These are phyloP conservation scores for Petrolisthes manimaculis DNA, from an alignment of 2,888 invertebrate species.

Conservation along the genomic window DNA sequence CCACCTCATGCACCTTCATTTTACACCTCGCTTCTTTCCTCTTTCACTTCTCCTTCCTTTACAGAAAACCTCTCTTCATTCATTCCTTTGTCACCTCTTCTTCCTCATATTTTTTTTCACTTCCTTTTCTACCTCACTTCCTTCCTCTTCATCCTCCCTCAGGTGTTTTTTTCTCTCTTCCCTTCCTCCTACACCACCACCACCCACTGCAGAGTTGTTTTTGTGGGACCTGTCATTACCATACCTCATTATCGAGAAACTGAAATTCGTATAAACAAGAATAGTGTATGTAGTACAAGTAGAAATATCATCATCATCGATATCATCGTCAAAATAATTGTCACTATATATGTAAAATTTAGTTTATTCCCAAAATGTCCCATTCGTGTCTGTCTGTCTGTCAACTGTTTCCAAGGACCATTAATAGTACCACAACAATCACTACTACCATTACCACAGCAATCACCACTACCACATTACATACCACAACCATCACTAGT, in stretches of 20 bases:
- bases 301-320: background rate
- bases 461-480: background rate
- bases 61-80: background rate
- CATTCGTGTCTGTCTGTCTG: too few relatives aligned
- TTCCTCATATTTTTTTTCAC: background rate
- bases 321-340: background rate
- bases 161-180: background rate
- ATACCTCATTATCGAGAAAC: background rate
- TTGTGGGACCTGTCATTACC: too few relatives aligned
- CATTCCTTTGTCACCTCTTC: background rate
- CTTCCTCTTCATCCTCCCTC: background rate
- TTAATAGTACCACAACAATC: background rate
- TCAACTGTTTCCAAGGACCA: too few relatives aligned
- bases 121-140: background rate
- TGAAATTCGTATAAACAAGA: background rate
- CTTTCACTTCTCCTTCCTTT: background rate
- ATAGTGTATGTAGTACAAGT: background rate
- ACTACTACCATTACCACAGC: background rate
- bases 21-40: background rate
- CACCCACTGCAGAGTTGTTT: too few relatives aligned
- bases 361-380: too few relatives aligned
- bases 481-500: background rate
- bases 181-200: background rate
- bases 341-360: background rate
- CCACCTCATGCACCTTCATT: background rate